Percentiles rank a stretch among this genome's conserved stretches.
These are phyloP conservation scores for Phaonia tiefii DNA, from an alignment of 2,888 invertebrate species.

Conservation along the genomic window DNA sequence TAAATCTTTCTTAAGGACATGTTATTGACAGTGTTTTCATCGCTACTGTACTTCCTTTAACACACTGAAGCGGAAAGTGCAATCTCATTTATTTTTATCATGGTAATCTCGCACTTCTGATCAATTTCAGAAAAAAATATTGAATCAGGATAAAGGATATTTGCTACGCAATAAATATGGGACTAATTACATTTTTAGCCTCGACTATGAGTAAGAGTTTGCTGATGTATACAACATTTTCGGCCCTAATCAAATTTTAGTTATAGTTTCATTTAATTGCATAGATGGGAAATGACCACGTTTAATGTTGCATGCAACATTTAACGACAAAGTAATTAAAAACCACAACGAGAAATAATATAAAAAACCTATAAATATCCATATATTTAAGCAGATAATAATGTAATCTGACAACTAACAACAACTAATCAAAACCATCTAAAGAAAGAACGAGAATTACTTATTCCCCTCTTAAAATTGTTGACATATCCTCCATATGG, in stretches of 20 bases:
- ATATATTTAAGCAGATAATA: conserved; percentile 12
- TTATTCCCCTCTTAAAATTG: neutral
- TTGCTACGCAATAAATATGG: neutral
- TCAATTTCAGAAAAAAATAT: neutral
- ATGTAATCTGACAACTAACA: conserved; percentile 26
- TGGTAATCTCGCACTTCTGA: no score
- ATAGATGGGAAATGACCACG: neutral
- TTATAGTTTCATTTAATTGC: conserved; percentile 33
- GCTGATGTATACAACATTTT: neutral
- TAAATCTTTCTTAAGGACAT: no score
- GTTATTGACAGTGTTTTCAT: no score
- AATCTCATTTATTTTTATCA: no score
- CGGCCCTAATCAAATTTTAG: conserved; percentile 11
- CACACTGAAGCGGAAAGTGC: no score
- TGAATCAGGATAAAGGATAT: neutral
- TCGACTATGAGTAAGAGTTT: neutral
- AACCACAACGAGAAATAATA: neutral
- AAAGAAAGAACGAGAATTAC: conserved; percentile 4
- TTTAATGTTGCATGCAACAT: conserved; percentile 56
- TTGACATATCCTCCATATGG: no score
- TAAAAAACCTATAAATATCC: neutral
- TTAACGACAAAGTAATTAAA: conserved; percentile 35
- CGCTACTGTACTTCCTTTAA: no score
- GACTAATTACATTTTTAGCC: conserved; percentile 16
- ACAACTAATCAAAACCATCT: conserved; percentile 2